Evolutionary conservation across 2,888 invertebrate genomes (phyloP).

Genomic region (Leptopterna dolabrata): DNA sequence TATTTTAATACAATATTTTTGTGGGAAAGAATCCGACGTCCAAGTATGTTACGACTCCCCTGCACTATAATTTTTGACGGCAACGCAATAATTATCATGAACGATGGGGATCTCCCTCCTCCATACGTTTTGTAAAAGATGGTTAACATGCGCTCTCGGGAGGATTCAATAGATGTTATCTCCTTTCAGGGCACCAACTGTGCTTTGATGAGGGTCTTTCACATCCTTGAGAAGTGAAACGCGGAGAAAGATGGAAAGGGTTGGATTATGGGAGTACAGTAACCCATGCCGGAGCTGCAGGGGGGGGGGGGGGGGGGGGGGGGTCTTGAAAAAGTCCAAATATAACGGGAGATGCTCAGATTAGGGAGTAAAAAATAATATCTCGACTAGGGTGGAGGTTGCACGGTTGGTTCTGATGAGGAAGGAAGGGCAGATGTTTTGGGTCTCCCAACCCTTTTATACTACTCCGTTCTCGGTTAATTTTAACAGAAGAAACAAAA

Average conservation of each 20-base stretch:
- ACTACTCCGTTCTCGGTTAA: conserved; percentile 1
- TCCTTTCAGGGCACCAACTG: conserved; percentile 48
- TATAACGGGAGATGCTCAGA: conserved; percentile 56
- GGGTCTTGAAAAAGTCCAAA: conserved; percentile 3
- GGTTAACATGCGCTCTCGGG: conserved; percentile 45
- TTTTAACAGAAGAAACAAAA: background rate
- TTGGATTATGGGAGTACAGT: conserved; percentile 15
- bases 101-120: conserved; percentile 25
- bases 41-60: background rate
- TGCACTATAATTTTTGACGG: conserved; percentile 48
- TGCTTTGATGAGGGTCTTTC: conserved; percentile 53
- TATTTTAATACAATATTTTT: background rate
- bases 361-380: conserved; percentile 52
- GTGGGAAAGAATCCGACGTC: background rate
- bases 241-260: conserved; percentile 47
- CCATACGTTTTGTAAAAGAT: conserved; percentile 1
- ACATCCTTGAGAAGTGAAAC: conserved; percentile 41
- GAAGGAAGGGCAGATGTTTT: conserved; percentile 45
- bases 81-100: conserved; percentile 38
- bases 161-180: conserved; percentile 53
- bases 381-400: conserved; percentile 8
- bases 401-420: conserved; percentile 1
- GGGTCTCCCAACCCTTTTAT: conserved; percentile 46
- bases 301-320: conserved; percentile 5
- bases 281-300: background rate